phyloP scores from a whole-genome alignment of 2,797 vertebrate species.

The Erethizon dorsatum region DNA sequence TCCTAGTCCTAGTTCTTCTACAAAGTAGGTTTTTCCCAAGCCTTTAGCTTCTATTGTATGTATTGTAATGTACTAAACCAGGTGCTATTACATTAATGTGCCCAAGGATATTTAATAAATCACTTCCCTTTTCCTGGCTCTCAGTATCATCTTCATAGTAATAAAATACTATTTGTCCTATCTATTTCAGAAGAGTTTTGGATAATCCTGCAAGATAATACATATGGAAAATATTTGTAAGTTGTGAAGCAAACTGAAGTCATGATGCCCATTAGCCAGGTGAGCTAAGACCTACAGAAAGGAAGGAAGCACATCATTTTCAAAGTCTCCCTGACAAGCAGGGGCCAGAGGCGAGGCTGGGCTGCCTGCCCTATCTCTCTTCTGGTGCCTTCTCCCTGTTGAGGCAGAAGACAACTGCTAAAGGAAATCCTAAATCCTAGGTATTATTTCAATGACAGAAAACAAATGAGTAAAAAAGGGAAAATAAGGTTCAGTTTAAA shows the following conservation, averaged over 20 bases:
- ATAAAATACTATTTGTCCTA: background rate
- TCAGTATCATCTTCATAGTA: background rate
- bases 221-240: slow-evolving; percentile 19
- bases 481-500: slow-evolving; percentile 12
- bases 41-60: background rate
- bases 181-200: background rate
- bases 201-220: background rate
- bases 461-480: slow-evolving; percentile 7
- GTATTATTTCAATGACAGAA: slow-evolving; percentile 45
- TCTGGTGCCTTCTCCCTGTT: background rate
- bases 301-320: background rate
- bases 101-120: background rate
- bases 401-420: slow-evolving; percentile 1
- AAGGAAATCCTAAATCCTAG: slow-evolving; percentile 39
- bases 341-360: background rate
- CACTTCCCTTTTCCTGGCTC: background rate
- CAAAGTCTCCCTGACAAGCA: background rate
- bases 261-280: background rate
- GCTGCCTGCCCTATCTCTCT: background rate
- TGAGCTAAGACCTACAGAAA: slow-evolving; percentile 24
- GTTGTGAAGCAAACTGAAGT: slow-evolving; percentile 44
- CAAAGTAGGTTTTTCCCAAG: background rate
- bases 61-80: background rate
- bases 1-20: background rate
- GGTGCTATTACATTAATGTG: background rate